Percentiles rank a stretch among this genome's conserved stretches.
Conservation (phyloP, 1,140 invertebrate genomes). For the Temnothorax curvispinosus region DNA sequence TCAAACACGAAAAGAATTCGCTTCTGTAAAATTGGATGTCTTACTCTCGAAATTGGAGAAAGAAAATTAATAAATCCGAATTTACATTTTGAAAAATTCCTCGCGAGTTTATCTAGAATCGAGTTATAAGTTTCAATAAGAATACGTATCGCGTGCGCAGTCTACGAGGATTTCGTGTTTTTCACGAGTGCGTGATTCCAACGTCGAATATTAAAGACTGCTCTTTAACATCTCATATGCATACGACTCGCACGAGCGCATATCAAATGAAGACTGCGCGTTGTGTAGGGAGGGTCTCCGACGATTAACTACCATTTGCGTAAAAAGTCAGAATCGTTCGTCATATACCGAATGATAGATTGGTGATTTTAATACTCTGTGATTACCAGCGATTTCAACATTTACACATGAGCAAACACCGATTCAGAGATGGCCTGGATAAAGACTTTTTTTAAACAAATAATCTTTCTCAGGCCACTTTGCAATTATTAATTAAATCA, state of each 20-base stretch:
- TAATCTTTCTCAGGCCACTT: not conserved
- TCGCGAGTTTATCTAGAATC: not conserved
- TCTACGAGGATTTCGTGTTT: not conserved
- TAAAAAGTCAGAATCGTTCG: not conserved
- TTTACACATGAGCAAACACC: not conserved
- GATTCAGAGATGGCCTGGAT: not conserved
- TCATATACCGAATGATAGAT: not conserved
- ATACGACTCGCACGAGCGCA: constrained; percentile 15
- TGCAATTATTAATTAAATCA: not conserved
- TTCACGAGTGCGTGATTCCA: constrained; percentile 15
- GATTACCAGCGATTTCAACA: not conserved
- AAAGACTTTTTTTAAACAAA: not conserved
- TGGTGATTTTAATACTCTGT: not conserved
- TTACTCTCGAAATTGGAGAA: not conserved
- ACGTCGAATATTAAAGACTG: constrained; percentile 40
- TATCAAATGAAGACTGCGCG: not conserved
- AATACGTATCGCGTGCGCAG: constrained; percentile 13
- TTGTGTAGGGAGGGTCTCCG: not conserved
- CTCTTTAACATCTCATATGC: constrained; percentile 57
- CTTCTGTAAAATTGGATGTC: not conserved
- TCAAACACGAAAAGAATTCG: not conserved
- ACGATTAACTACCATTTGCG: not conserved
- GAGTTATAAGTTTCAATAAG: not conserved
- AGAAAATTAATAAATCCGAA: not conserved
- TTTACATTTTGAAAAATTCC: constrained; percentile 7